Conservation (phyloP, 37 sponge, comb jelly and placozoan species). For the Cliona cf. orientalis region DNA sequence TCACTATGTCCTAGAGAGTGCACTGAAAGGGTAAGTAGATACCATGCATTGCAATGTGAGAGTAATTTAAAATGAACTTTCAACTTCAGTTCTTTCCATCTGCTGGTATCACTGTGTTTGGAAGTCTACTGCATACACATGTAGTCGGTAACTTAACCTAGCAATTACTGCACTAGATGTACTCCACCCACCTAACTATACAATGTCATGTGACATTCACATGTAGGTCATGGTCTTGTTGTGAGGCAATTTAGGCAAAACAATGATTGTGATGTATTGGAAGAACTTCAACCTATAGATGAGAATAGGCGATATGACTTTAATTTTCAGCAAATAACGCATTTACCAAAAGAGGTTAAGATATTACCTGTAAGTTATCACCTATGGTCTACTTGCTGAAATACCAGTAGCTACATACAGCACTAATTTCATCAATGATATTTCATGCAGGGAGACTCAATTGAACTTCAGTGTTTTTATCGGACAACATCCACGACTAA, state of each 20-base stretch:
- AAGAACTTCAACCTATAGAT: slow-evolving; percentile 54
- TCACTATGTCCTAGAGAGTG: slow-evolving; percentile 26
- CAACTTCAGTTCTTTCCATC: slow-evolving; percentile 34
- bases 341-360: slow-evolving; percentile 16
- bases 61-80: background rate
- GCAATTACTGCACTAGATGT: background rate
- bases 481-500: background rate
- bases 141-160: slow-evolving; percentile 25
- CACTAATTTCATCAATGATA: too few relatives aligned
- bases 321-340: slow-evolving; percentile 61
- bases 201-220: background rate
- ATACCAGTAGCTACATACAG: background rate
- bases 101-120: slow-evolving; percentile 49
- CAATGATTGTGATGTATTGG: slow-evolving; percentile 12
- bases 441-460: slow-evolving; percentile 7
- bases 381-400: background rate
- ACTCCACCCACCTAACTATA: background rate
- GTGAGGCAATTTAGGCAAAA: slow-evolving; percentile 3
- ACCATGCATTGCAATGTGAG: background rate
- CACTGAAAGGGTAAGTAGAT: slow-evolving; percentile 25
- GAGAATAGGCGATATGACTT: slow-evolving; percentile 68
- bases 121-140: slow-evolving; percentile 47
- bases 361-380: slow-evolving; percentile 43
- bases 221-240: slow-evolving; percentile 37
- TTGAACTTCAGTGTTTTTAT: slow-evolving; percentile 6